Conservation (phyloP, 2,113 vertebrate genomes). For the Microcebus lehilahytsara region DNA sequence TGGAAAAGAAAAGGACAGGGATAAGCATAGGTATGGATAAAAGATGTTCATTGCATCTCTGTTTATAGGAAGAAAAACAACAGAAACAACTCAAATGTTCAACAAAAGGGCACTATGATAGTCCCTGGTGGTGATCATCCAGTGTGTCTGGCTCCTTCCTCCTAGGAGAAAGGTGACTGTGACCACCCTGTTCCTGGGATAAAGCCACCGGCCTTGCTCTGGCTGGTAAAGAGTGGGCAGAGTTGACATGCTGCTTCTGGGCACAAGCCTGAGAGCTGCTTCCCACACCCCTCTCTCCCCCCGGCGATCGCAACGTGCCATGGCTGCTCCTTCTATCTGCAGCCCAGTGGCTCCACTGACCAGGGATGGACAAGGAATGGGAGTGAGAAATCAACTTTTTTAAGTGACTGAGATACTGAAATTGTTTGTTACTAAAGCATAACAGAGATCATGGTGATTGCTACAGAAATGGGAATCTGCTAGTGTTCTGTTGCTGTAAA, state of each 20-base stretch:
- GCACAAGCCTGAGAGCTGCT: not conserved
- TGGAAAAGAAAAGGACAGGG: not conserved
- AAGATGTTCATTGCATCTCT: not conserved
- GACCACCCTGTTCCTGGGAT: not conserved
- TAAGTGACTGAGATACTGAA: not conserved
- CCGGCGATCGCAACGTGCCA: not conserved
- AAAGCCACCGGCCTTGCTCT: not conserved
- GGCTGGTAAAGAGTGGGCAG: not conserved
- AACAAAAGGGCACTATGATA: not conserved
- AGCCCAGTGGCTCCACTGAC: not conserved
- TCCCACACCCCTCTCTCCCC: too few relatives aligned
- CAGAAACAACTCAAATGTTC: not conserved
- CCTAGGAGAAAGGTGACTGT: not conserved
- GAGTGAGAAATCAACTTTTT: not conserved
- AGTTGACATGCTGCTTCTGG: not conserved
- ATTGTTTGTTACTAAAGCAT: not conserved
- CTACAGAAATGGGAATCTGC: not conserved
- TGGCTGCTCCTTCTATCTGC: not conserved
- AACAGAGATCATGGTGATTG: not conserved
- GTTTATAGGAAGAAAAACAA: constrained; percentile 4
- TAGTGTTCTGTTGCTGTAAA: not conserved
- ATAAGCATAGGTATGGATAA: not conserved
- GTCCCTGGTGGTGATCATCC: not conserved
- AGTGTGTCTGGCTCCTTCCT: not conserved
- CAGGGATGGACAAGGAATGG: not conserved